Evolutionary conservation across 2,888 invertebrate genomes (phyloP).

Genomic region (Cynaeus angustus): DNA sequence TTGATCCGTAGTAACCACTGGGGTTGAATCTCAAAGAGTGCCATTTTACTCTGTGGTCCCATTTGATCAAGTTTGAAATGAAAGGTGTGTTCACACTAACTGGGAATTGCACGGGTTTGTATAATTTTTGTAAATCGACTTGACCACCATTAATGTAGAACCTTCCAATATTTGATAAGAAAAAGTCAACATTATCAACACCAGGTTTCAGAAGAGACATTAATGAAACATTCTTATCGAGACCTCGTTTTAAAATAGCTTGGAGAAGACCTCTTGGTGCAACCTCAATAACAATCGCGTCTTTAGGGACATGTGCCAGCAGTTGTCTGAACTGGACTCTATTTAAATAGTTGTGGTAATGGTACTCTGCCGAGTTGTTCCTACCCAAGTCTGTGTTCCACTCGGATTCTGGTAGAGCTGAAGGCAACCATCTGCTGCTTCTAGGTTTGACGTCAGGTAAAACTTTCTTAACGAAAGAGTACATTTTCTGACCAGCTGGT

Average conservation of each 20-base stretch:
- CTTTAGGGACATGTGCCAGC: conserved; percentile 82
- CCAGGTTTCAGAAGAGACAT: conserved; percentile 81
- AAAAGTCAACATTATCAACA: conserved; percentile 74
- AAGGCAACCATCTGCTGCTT: conserved; percentile 87
- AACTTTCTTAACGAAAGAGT: conserved; percentile 77
- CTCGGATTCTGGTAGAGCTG: conserved; percentile 75
- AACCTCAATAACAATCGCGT: conserved; percentile 88
- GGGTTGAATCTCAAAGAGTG: conserved; percentile 80
- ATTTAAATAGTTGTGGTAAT: conserved; percentile 88
- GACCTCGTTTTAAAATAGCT: conserved; percentile 83
- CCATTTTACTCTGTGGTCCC: conserved; percentile 90
- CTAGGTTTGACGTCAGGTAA: conserved; percentile 80
- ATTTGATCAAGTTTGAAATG: conserved; percentile 86
- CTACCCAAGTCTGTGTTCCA: conserved; percentile 82
- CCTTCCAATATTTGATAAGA: conserved; percentile 64
- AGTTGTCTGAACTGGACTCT: conserved; percentile 83
- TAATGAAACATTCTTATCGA: conserved; percentile 78
- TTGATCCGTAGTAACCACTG: conserved; percentile 82
- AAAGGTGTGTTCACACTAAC: conserved; percentile 90
- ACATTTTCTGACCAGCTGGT: conserved; percentile 75
- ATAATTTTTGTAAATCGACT: conserved; percentile 83
- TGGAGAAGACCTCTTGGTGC: conserved; percentile 91
- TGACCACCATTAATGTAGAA: conserved; percentile 85
- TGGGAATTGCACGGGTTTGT: conserved; percentile 83
- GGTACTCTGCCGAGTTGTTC: conserved; percentile 86